Evolutionary conservation across 2,113 vertebrate species (phyloP).

Genomic region (Puffinus mauretanicus): DNA sequence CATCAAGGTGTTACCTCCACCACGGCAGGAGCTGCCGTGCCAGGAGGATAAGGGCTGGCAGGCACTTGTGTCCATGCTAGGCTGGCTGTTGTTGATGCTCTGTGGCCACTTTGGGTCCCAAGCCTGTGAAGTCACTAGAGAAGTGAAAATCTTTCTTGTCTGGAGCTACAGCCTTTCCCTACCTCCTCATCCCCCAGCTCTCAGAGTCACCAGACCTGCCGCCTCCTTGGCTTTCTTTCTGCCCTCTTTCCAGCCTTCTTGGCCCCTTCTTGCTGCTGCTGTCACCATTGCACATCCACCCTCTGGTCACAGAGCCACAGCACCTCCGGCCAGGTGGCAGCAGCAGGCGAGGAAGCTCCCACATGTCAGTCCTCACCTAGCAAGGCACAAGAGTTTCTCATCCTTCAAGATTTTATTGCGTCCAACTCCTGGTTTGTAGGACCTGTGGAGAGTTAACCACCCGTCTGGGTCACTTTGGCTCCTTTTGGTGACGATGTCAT

Average conservation of each 20-base stretch:
- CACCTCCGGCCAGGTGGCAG: background rate
- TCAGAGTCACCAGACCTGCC: background rate
- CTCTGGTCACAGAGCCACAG: background rate
- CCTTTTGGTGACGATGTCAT: background rate
- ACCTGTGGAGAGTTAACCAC: background rate
- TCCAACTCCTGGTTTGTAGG: background rate
- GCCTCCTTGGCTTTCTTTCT: background rate
- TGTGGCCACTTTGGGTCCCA: background rate
- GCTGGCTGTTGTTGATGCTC: background rate
- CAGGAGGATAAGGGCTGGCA: background rate
- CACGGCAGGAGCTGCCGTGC: background rate
- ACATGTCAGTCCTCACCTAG: background rate
- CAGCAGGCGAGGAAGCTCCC: background rate
- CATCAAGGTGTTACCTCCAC: accelerated
- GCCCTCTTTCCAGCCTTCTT: background rate
- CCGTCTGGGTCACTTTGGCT: background rate
- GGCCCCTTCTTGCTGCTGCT: background rate
- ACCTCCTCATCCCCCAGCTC: background rate
- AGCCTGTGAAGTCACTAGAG: background rate
- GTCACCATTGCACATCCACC: background rate
- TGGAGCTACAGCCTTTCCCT: background rate
- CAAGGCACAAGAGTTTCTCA: background rate
- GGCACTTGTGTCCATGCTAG: background rate
- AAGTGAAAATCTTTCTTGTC: background rate
- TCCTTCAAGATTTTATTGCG: background rate